These are phyloP conservation scores for Pemphigus obesinymphae DNA, from an alignment of 1,140 invertebrate species.

Conservation along the genomic window DNA sequence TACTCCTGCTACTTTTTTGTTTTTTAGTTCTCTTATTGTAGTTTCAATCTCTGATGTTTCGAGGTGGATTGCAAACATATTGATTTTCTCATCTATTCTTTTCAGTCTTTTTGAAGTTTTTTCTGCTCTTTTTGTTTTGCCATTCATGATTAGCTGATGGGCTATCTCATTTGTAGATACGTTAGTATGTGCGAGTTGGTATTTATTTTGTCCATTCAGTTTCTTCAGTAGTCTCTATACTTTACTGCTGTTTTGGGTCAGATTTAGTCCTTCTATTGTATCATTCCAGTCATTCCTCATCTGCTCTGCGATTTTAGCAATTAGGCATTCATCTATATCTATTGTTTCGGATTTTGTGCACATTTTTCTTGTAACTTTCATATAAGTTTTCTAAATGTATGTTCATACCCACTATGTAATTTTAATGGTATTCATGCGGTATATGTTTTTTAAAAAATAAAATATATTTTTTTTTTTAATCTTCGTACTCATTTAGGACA, in stretches of 20 bases:
- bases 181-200: neutral
- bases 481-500: neutral
- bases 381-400: neutral
- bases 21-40: too few relatives aligned
- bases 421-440: neutral
- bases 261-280: neutral
- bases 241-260: neutral
- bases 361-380: too few relatives aligned
- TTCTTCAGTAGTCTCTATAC: neutral
- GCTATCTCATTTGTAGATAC: too few relatives aligned
- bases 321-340: neutral
- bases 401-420: constrained; percentile 1
- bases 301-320: neutral
- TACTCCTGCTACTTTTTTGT: too few relatives aligned
- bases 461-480: neutral
- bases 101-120: too few relatives aligned
- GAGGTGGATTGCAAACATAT: too few relatives aligned
- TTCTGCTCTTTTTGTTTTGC: too few relatives aligned
- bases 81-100: too few relatives aligned
- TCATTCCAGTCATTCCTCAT: neutral
- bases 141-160: too few relatives aligned
- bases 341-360: neutral
- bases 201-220: neutral
- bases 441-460: neutral
- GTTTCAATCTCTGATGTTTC: too few relatives aligned